These are phyloP conservation scores for Pterocles orientalis DNA, from an alignment of 2,113 vertebrate genomes.

Conservation along the genomic window DNA sequence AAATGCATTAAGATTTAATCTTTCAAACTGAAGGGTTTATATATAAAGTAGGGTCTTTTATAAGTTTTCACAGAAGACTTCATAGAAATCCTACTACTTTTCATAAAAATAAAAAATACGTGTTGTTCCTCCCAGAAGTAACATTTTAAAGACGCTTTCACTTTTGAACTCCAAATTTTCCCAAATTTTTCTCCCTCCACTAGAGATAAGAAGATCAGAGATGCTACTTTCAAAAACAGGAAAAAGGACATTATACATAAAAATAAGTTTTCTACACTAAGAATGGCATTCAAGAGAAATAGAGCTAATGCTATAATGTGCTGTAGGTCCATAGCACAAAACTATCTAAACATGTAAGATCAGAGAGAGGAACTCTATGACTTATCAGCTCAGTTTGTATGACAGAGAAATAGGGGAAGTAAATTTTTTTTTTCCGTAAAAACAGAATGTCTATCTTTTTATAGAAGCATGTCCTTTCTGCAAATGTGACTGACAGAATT, in stretches of 20 bases:
- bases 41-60: background rate
- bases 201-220: background rate
- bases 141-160: background rate
- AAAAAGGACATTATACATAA: background rate
- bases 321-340: background rate
- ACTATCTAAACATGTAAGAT: background rate
- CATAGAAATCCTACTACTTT: background rate
- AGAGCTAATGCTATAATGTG: background rate
- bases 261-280: background rate
- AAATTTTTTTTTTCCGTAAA: background rate
- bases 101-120: background rate
- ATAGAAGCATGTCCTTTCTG: background rate
- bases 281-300: background rate
- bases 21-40: no score
- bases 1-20: background rate
- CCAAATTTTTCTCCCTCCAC: background rate
- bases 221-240: background rate
- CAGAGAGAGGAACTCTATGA: background rate
- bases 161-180: background rate
- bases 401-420: background rate
- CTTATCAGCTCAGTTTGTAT: background rate
- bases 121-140: background rate
- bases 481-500: background rate
- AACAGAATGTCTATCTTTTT: background rate
- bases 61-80: background rate